Percentiles rank a stretch among this genome's conserved stretches.
phyloP scores from a whole-genome alignment of 2,888 invertebrate species.

The Leptopilina drosophilae region DNA sequence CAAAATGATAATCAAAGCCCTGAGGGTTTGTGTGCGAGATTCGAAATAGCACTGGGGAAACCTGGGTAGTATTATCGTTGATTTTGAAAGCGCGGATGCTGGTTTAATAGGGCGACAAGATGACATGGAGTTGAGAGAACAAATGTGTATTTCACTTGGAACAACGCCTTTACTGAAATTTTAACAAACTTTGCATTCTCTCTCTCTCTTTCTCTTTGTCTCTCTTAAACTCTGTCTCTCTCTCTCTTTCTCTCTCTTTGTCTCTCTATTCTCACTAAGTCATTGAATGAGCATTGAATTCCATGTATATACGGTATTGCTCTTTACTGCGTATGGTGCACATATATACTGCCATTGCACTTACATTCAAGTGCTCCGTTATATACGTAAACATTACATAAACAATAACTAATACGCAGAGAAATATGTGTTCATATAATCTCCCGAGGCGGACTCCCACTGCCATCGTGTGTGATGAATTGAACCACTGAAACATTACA shows the following conservation, averaged over 20 bases:
- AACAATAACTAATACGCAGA: slow-evolving; percentile 68
- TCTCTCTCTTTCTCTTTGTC: background rate
- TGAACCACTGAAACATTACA: slow-evolving; percentile 51
- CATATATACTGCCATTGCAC: slow-evolving; percentile 46
- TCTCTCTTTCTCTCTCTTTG: no score
- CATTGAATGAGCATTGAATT: slow-evolving; percentile 16
- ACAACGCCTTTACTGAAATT: slow-evolving; percentile 32
- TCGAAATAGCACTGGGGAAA: slow-evolving; percentile 21
- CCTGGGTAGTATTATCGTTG: slow-evolving; percentile 23
- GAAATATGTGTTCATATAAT: slow-evolving; percentile 54
- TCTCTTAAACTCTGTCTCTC: no score
- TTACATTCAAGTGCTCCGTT: slow-evolving; percentile 53
- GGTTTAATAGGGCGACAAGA: background rate
- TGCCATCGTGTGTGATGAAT: slow-evolving; percentile 54
- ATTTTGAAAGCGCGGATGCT: background rate
- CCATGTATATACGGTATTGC: slow-evolving; percentile 13
- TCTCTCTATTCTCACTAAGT: background rate
- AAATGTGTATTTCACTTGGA: background rate
- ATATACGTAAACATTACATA: slow-evolving; percentile 74
- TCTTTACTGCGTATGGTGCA: slow-evolving; percentile 31
- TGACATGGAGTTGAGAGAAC: background rate
- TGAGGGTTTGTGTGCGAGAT: slow-evolving; percentile 15
- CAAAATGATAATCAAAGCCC: slow-evolving; percentile 23
- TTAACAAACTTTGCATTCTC: slow-evolving; percentile 25
- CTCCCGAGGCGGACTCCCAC: slow-evolving; percentile 56